Conservation (phyloP, 1,140 invertebrate genomes). For the Elymnias hypermnestra region DNA sequence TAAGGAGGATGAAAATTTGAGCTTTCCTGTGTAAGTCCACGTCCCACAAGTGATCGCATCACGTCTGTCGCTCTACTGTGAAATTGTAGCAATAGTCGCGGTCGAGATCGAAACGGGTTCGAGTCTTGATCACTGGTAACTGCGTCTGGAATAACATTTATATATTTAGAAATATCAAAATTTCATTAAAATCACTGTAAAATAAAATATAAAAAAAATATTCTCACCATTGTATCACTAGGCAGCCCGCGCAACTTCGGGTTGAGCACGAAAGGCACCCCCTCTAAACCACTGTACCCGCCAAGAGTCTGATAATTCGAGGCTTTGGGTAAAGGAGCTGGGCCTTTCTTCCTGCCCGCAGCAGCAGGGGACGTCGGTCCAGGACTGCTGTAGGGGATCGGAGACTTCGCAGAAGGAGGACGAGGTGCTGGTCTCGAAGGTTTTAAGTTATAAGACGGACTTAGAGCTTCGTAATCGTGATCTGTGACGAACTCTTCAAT, state of each 20-base stretch:
- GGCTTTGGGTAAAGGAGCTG: constrained; percentile 46
- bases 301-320: constrained; percentile 56
- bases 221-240: constrained; percentile 43
- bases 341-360: constrained; percentile 38
- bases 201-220: constrained; percentile 9
- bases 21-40: too few species aligned
- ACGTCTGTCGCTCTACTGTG: constrained; percentile 63
- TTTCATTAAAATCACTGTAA: not conserved
- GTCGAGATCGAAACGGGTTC: constrained; percentile 73
- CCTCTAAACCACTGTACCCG: constrained; percentile 58
- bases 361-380: constrained; percentile 27
- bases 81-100: constrained; percentile 72
- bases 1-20: too few species aligned
- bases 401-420: constrained; percentile 36
- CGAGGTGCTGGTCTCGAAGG: constrained; percentile 53
- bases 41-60: constrained; percentile 31
- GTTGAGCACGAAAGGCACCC: constrained; percentile 70
- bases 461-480: constrained; percentile 66
- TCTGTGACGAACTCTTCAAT: constrained; percentile 53
- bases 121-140: constrained; percentile 54
- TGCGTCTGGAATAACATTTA: constrained; percentile 54
- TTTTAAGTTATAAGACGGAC: constrained; percentile 58
- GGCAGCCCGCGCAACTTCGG: constrained; percentile 67
- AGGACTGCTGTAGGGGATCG: constrained; percentile 27
- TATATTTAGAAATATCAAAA: not conserved